Conservation (phyloP, 2,113 vertebrate species). For the Brevimyrus niger region DNA sequence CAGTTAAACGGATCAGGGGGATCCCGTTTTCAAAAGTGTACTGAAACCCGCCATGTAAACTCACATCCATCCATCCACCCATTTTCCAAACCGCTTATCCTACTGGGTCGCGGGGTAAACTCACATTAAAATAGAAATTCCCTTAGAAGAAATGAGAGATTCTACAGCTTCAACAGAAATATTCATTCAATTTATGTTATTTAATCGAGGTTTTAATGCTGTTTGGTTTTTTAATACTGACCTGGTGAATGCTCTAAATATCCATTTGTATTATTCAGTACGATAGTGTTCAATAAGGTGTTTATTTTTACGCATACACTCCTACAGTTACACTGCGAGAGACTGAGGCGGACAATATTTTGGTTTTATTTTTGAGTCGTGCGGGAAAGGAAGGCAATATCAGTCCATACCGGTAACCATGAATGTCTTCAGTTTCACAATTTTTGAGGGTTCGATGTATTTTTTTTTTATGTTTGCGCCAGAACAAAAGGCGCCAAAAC, state of each 20-base stretch:
- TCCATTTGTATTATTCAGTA: background rate
- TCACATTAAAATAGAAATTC: background rate
- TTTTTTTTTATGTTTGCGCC: background rate
- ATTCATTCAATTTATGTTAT: background rate
- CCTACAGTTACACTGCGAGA: background rate
- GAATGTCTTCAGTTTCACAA: background rate
- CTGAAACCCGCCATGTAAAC: background rate
- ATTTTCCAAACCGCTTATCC: too few relatives aligned
- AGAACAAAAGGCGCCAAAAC: constrained; percentile 6
- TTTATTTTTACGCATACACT: background rate
- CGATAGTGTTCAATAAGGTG: background rate
- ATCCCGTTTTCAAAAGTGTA: background rate
- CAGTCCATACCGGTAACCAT: background rate
- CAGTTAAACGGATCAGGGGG: background rate
- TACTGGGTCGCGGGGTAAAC: too few relatives aligned
- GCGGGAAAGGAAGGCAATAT: background rate
- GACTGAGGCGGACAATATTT: background rate
- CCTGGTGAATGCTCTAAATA: background rate
- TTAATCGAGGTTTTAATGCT: background rate
- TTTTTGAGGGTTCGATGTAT: background rate
- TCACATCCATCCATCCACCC: too few relatives aligned
- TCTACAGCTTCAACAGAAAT: background rate
- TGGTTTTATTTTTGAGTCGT: background rate
- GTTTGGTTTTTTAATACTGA: background rate
- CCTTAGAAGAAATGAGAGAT: background rate